phyloP scores from a whole-genome alignment of 2,797 vertebrate species.

The Peromyscus melanophrys region DNA sequence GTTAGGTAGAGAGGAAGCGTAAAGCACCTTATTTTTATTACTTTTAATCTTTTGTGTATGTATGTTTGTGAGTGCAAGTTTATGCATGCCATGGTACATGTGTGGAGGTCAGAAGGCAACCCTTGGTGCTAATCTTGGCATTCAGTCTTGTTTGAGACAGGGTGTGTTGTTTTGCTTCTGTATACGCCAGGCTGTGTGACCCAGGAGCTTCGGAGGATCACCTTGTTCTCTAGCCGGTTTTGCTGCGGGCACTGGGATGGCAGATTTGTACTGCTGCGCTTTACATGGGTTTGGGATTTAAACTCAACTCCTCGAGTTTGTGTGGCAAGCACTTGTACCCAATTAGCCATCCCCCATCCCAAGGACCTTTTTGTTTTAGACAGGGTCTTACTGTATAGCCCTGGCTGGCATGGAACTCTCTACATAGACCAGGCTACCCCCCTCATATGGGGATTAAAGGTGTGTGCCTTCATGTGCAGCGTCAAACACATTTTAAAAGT shows the following conservation, averaged over 20 bases:
- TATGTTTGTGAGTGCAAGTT: not conserved
- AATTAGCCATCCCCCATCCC: not conserved
- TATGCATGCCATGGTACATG: not conserved
- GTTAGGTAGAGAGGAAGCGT: constrained; percentile 20
- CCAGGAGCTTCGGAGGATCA: not conserved
- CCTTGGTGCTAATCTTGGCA: not conserved
- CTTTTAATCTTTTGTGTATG: not conserved
- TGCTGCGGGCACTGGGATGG: not conserved
- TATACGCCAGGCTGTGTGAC: not conserved
- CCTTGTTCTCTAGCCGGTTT: not conserved
- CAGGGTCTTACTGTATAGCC: not conserved
- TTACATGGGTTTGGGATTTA: not conserved
- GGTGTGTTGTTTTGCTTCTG: not conserved
- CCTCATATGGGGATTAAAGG: not conserved
- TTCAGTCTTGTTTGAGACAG: not conserved
- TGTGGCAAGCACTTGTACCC: not conserved
- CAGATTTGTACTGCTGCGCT: not conserved
- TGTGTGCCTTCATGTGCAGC: not conserved
- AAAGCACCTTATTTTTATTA: constrained; percentile 44
- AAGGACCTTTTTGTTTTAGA: not conserved
- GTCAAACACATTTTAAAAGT: not conserved
- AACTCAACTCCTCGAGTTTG: not conserved
- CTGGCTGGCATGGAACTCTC: not conserved
- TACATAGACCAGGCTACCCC: not conserved
- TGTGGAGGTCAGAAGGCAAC: not conserved